These are phyloP conservation scores for Drosophila sturtevanti DNA, from an alignment of 1,140 invertebrate species.

Conservation along the genomic window DNA sequence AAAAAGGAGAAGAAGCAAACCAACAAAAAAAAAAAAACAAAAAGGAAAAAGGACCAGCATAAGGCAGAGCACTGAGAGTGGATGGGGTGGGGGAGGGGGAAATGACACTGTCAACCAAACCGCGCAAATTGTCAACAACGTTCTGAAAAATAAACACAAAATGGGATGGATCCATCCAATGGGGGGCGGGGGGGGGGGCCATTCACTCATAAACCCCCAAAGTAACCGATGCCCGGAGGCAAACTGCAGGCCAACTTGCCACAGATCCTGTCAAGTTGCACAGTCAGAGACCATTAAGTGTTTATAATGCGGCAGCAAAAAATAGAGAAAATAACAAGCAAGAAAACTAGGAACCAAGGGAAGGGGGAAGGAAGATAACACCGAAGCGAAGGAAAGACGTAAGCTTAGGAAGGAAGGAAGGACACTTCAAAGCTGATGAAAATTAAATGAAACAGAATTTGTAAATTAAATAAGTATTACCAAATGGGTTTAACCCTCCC, in stretches of 20 bases:
- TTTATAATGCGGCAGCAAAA: constrained; percentile 45
- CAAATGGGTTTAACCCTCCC: neutral
- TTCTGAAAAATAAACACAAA: constrained; percentile 24
- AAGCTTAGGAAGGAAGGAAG: neutral
- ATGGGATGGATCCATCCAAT: no score
- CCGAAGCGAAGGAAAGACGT: no score
- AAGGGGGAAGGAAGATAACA: no score
- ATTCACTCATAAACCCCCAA: neutral
- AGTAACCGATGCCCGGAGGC: constrained; percentile 1
- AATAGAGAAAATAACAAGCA: constrained; percentile 27
- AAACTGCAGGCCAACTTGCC: constrained; percentile 43
- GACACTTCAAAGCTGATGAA: constrained; percentile 58
- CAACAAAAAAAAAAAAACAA: neutral
- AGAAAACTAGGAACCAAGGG: constrained; percentile 11
- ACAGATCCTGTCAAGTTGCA: constrained; percentile 14
- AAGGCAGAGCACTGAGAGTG: no score
- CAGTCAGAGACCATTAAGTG: constrained; percentile 35
- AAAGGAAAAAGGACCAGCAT: no score
- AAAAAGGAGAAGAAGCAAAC: constrained; percentile 10
- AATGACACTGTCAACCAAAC: constrained; percentile 18
- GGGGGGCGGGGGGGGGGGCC: no score
- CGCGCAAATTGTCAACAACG: constrained; percentile 46
- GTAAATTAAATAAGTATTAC: constrained; percentile 60
- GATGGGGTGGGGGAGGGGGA: neutral
- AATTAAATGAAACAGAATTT: constrained; percentile 52